These are phyloP conservation scores for Drosophila meridiana DNA, from an alignment of 2,888 invertebrate genomes.

Conservation along the genomic window DNA sequence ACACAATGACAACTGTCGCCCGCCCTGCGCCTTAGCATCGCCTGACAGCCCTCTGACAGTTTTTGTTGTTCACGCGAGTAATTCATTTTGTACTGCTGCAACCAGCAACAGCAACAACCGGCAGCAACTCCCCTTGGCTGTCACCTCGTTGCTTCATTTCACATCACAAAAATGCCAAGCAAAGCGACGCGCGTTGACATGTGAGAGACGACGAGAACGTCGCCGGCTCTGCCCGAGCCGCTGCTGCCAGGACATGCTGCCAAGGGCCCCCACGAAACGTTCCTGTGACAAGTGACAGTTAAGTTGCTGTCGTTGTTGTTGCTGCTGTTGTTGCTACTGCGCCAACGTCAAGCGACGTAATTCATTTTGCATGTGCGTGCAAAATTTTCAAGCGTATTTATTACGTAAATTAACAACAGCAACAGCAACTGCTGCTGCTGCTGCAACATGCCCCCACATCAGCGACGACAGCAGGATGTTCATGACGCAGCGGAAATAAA, in stretches of 20 bases:
- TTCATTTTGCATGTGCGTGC: constrained; percentile 81
- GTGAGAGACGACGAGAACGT: constrained; percentile 76
- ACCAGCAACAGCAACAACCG: constrained; percentile 14
- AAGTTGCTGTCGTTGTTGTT: constrained; percentile 74
- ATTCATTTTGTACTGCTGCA: constrained; percentile 82
- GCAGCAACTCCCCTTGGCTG: constrained; percentile 73
- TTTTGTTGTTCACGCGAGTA: constrained; percentile 84
- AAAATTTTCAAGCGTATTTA: constrained; percentile 77
- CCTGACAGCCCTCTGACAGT: constrained; percentile 84
- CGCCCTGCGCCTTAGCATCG: constrained; percentile 53
- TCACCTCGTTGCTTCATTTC: constrained; percentile 82
- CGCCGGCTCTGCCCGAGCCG: constrained; percentile 29
- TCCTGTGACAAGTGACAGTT: constrained; percentile 84
- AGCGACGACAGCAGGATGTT: constrained; percentile 77
- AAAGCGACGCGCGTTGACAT: constrained; percentile 84
- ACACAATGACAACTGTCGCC: constrained; percentile 38
- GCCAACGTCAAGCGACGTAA: constrained; percentile 68
- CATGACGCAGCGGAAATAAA: constrained; percentile 79
- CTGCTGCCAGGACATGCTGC: constrained; percentile 61
- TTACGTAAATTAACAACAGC: constrained; percentile 78
- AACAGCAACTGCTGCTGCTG: constrained; percentile 21
- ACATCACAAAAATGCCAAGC: constrained; percentile 81
- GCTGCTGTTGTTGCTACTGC: constrained; percentile 39
- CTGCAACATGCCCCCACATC: constrained; percentile 44
- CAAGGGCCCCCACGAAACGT: constrained; percentile 67